Percentiles rank a stretch among this genome's conserved stretches.
Conservation (phyloP, 30 jellyfish, hydroid and myxozoan genomes). For the Chironex yamaguchii region DNA sequence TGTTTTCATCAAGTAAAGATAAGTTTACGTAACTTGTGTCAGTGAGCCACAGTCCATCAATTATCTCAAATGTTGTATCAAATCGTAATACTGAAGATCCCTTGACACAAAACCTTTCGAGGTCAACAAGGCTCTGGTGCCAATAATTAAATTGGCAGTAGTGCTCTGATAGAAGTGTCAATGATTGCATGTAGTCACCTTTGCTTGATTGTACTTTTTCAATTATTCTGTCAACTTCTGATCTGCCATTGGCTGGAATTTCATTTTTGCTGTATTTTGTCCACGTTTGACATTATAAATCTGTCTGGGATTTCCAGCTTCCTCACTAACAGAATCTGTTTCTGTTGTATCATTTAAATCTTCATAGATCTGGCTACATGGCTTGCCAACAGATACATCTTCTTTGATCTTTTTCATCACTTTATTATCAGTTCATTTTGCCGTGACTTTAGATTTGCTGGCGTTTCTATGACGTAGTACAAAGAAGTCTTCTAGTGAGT, state of each 20-base stretch:
- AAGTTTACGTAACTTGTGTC: constrained; percentile 41
- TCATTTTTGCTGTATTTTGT: neutral
- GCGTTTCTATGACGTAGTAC: constrained; percentile 51
- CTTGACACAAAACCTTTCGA: constrained; percentile 44
- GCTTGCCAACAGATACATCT: neutral
- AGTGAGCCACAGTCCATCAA: constrained; percentile 28
- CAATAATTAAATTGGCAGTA: neutral
- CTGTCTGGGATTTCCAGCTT: constrained; percentile 47
- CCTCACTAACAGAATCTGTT: constrained; percentile 33
- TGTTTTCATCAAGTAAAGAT: constrained; percentile 7
- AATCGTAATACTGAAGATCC: constrained; percentile 26
- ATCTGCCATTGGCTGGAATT: neutral
- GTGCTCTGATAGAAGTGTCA: constrained; percentile 18
- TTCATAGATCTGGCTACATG: neutral
- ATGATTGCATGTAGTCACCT: neutral
- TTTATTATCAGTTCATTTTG: constrained; percentile 14
- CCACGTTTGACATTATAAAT: constrained; percentile 6
- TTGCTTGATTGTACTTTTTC: neutral
- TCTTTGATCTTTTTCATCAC: neutral
- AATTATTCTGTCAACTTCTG: neutral
- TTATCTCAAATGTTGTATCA: constrained; percentile 51
- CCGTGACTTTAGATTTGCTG: constrained; percentile 14
- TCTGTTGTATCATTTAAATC: neutral
- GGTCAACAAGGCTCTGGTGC: constrained; percentile 12
- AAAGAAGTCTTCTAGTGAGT: neutral